Conservation (phyloP, 2,888 invertebrate genomes). For the Tinea pellionella region DNA sequence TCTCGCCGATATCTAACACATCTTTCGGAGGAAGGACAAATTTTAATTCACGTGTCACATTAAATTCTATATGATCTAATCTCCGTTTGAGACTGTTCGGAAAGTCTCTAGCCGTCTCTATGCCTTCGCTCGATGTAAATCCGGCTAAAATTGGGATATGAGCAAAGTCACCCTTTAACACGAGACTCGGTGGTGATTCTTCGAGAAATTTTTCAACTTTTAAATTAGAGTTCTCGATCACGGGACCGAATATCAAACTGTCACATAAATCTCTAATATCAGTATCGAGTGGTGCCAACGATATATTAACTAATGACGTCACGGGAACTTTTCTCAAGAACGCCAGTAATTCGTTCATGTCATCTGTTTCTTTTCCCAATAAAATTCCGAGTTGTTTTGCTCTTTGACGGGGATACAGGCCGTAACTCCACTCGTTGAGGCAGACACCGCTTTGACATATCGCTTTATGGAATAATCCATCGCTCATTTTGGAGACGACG, state of each 20-base stretch:
- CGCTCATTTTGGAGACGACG: conserved; percentile 50
- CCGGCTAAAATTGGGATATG: conserved; percentile 53
- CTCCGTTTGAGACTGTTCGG: conserved; percentile 24
- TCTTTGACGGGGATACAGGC: conserved; percentile 39
- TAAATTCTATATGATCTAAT: conserved; percentile 32
- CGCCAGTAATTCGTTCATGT: conserved; percentile 39
- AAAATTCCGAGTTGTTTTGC: conserved; percentile 54
- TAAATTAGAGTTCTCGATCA: conserved; percentile 43
- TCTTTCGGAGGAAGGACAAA: conserved; percentile 32
- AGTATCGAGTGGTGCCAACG: conserved; percentile 36
- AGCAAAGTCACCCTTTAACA: conserved; percentile 35
- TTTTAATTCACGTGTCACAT: conserved; percentile 55
- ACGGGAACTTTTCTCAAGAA: conserved; percentile 41
- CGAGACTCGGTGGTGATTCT: conserved; percentile 33
- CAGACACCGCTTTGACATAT: conserved; percentile 64
- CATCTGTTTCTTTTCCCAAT: conserved; percentile 48
- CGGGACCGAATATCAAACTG: conserved; percentile 48
- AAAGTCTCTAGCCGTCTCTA: conserved; percentile 47
- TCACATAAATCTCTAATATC: conserved; percentile 40
- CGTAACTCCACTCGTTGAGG: conserved; percentile 54
- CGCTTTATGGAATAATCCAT: conserved; percentile 53
- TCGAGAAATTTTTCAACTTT: conserved; percentile 40
- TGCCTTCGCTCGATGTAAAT: conserved; percentile 55
- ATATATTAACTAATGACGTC: conserved; percentile 38
- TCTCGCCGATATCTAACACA: conserved; percentile 30